Evolutionary conservation across 2,888 invertebrate genomes (phyloP), one percentile per base, ranked within the genome.

Genomic region (Tipula unca): DNA sequence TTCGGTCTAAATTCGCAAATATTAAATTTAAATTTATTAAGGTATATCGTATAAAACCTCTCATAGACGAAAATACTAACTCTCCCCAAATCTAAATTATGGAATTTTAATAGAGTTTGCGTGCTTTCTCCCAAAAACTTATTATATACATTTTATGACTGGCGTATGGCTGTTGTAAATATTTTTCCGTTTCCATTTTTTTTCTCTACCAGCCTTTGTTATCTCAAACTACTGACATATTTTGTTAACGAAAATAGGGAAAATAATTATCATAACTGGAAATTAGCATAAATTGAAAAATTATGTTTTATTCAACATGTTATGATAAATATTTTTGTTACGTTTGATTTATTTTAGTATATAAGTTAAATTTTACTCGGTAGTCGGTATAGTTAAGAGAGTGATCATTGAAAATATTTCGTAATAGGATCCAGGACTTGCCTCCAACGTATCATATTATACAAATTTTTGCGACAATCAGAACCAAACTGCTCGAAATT

Each of bases 51-150:
- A 17, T 48, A 17, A 6, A 48, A 17, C 17, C 1, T 8, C 17
- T 1, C 1, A 17, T 48, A 17, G 4, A 48, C 48, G 48, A 48
- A 48, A 17, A 5, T 48, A 48, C 17, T n/a, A 48, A 48, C 48
- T 8, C n/a, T 69, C 69, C 69, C 69, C 69, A 69, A 25, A 69
- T 69, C n/a, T 20, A 69, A 69, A 25, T 69, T 69, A 69, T 69
- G 69, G 69, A 69, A 69, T 69, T 69, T 69, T 69, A 69, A 48
- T 48, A 48, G 48, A 69, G 69, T 69, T 25, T 69, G 69, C 69
- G 69, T 69, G 69, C 25, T 25, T 20, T 69, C 25, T 69, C 20
- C 25, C 25, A 14, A 25, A 69, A 48, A 42, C n/a, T 2, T 48
- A 39, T 39, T 10, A n/a, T 48, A 48, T n/a, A 48, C 8, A n/a